A percentile compares a stretch with the other conserved stretches of the same genome.
Evolutionary conservation across 2,888 invertebrate genomes (phyloP).

Genomic region (Cataglyphis livida): DNA sequence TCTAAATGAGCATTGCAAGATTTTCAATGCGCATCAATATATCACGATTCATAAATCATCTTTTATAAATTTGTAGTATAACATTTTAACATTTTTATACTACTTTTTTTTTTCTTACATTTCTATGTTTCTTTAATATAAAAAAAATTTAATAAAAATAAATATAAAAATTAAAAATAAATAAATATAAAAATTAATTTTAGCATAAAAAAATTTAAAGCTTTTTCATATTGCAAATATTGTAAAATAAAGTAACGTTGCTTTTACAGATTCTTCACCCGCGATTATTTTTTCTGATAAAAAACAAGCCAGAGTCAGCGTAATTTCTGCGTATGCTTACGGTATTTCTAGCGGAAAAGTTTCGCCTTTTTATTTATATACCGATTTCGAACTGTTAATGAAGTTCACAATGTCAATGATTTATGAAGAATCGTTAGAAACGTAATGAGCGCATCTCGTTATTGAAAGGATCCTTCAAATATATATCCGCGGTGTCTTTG

Average conservation of each 20-base stretch:
- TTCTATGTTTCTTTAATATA: not conserved
- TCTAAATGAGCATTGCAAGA: not conserved
- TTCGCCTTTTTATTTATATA: not conserved
- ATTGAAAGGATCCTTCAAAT: not conserved
- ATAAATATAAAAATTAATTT: not conserved
- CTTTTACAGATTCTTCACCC: not conserved
- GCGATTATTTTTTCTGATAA: not conserved
- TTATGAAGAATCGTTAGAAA: conserved; percentile 1
- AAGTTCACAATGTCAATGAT: not conserved
- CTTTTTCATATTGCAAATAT: not conserved
- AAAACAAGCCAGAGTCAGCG: not conserved
- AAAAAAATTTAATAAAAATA: not conserved
- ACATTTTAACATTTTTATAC: not conserved
- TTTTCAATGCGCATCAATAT: not conserved
- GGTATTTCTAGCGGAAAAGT: not conserved
- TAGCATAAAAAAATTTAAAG: not conserved
- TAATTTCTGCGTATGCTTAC: not conserved
- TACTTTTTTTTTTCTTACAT: too few species aligned
- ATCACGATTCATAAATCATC: not conserved
- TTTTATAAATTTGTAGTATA: not conserved
- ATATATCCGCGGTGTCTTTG: not conserved
- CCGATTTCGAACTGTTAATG: not conserved
- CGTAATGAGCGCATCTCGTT: not conserved
- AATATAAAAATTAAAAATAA: not conserved
- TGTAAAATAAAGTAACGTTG: not conserved